These are phyloP conservation scores for Drosophila tristis DNA, from an alignment of 1,140 invertebrate genomes.

Conservation along the genomic window DNA sequence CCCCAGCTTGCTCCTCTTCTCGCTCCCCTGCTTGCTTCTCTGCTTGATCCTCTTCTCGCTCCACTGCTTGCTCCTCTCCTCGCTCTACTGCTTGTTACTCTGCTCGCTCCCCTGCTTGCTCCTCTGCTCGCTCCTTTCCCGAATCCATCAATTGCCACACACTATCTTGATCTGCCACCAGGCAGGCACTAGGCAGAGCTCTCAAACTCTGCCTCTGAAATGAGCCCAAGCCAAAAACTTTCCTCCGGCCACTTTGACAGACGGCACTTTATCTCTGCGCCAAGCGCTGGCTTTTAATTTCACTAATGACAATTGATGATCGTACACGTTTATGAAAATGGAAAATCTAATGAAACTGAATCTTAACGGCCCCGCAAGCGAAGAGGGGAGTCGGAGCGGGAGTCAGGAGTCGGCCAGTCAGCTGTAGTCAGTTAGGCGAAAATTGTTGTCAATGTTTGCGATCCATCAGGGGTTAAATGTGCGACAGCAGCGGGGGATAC, in stretches of 20 bases:
- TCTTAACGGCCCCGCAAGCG: neutral
- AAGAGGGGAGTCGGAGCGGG: neutral
- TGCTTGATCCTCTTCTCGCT: too few relatives aligned
- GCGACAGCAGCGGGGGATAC: too few relatives aligned
- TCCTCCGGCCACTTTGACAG: slow-evolving; percentile 46
- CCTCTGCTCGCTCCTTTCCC: neutral
- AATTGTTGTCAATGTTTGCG: neutral
- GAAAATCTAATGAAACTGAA: slow-evolving; percentile 37
- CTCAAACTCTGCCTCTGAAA: neutral
- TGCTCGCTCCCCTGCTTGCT: too few relatives aligned
- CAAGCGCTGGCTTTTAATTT: slow-evolving; percentile 45
- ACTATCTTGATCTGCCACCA: slow-evolving; percentile 61
- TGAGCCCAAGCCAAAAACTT: slow-evolving; percentile 49
- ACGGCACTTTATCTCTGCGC: slow-evolving; percentile 29
- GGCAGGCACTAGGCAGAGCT: too few relatives aligned
- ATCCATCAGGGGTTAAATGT: slow-evolving; percentile 10
- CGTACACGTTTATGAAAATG: slow-evolving; percentile 62
- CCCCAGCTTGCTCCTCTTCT: too few relatives aligned
- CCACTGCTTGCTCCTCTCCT: too few relatives aligned
- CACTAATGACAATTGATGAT: slow-evolving; percentile 52
- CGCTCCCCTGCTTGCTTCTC: too few relatives aligned
- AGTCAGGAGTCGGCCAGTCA: neutral
- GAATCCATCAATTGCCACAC: slow-evolving; percentile 71
- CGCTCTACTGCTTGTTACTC: too few relatives aligned
- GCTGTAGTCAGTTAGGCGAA: neutral